phyloP scores from a whole-genome alignment of 1,140 invertebrate species.

The Musca domestica region DNA sequence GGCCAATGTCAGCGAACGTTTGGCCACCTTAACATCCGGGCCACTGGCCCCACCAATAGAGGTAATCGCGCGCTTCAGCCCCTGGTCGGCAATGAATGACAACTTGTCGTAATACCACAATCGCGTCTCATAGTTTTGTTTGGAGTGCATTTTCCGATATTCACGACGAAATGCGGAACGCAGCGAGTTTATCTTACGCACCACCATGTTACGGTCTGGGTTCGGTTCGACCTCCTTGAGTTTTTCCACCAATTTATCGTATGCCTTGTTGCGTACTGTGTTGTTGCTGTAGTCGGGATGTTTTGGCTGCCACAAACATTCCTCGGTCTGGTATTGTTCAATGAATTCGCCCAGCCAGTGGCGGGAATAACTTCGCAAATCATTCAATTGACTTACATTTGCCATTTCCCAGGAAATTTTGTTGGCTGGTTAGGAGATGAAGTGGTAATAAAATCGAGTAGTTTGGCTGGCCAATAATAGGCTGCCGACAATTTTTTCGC shows the following conservation, averaged over 20 bases:
- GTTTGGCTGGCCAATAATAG: too few species aligned
- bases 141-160: slow-evolving; percentile 41
- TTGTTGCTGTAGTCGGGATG: slow-evolving; percentile 53
- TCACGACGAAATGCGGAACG: slow-evolving; percentile 48
- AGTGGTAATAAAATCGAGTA: too few species aligned
- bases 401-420: slow-evolving; percentile 10
- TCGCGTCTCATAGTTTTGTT: slow-evolving; percentile 47
- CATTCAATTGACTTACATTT: slow-evolving; percentile 37
- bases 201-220: slow-evolving; percentile 50
- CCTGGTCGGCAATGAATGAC: slow-evolving; percentile 50
- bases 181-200: slow-evolving; percentile 48
- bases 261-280: slow-evolving; percentile 39
- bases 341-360: slow-evolving; percentile 53
- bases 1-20: slow-evolving; percentile 39
- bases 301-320: slow-evolving; percentile 52
- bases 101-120: slow-evolving; percentile 52
- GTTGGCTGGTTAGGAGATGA: slow-evolving; percentile 2
- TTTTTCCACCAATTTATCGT: slow-evolving; percentile 49
- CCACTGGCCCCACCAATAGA: neutral
- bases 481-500: too few species aligned
- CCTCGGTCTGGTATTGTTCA: slow-evolving; percentile 49
- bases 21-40: slow-evolving; percentile 29
- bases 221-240: slow-evolving; percentile 50
- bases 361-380: slow-evolving; percentile 46
- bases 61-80: slow-evolving; percentile 35